Conservation (phyloP, 2,888 invertebrate genomes). For the Lamproptera curius region DNA sequence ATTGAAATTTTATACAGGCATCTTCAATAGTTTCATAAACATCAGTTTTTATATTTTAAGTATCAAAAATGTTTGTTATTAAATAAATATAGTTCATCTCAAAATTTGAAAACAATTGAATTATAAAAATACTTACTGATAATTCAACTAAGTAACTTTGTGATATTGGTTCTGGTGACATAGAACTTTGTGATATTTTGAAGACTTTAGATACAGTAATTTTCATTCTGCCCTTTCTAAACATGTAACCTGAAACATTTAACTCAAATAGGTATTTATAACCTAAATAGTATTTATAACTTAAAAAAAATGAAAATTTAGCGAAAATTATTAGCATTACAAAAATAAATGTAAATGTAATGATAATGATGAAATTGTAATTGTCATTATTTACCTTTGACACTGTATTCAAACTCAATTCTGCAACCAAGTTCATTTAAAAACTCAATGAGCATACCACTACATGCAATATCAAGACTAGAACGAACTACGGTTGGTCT, state of each 20-base stretch:
- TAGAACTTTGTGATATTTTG: constrained; percentile 84
- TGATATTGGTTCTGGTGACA: constrained; percentile 90
- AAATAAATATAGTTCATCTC: too few species aligned
- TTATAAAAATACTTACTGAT: constrained; percentile 83
- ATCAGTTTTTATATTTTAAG: too few species aligned
- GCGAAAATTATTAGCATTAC: too few species aligned
- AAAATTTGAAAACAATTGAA: too few species aligned
- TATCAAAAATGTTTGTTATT: too few species aligned
- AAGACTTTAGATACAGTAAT: constrained; percentile 97
- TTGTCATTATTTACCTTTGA: constrained; percentile 80
- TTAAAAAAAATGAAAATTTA: too few species aligned
- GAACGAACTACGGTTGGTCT: constrained; percentile 94
- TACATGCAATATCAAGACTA: constrained; percentile 95
- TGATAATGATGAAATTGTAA: too few species aligned
- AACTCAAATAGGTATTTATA: background rate
- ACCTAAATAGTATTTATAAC: background rate
- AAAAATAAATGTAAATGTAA: too few species aligned
- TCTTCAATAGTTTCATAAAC: too few species aligned
- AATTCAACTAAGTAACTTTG: constrained; percentile 96
- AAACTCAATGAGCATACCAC: constrained; percentile 93
- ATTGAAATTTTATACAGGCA: too few species aligned
- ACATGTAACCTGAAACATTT: constrained; percentile 84
- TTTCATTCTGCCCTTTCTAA: constrained; percentile 97
- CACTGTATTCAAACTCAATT: constrained; percentile 95
- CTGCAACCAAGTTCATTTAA: constrained; percentile 94